Evolutionary conservation across 2,797 vertebrate species (phyloP).

Genomic region (Gastrophryne carolinensis): DNA sequence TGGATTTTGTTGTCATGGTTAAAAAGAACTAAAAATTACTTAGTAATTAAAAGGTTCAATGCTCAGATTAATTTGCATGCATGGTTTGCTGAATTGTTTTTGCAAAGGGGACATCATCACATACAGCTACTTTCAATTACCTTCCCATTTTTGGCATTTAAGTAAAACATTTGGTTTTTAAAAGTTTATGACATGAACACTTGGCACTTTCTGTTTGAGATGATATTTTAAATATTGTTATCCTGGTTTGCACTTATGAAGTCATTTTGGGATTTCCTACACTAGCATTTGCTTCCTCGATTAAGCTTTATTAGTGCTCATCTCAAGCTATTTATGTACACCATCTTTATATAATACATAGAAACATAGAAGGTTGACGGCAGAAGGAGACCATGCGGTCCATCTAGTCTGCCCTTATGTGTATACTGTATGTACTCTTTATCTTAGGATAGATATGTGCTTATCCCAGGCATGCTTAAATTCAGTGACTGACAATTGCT

Average conservation of each 20-base stretch:
- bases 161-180: neutral
- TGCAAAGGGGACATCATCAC: constrained; percentile 21
- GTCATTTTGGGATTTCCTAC: neutral
- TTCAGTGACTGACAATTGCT: too few species aligned
- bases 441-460: too few species aligned
- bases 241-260: neutral
- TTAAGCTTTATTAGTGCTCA: neutral
- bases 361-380: too few species aligned
- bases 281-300: neutral
- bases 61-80: constrained; percentile 42
- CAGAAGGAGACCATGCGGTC: too few species aligned
- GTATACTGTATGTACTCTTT: too few species aligned
- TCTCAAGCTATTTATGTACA: neutral
- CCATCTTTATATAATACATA: too few species aligned
- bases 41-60: constrained; percentile 43
- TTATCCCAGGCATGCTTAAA: too few species aligned
- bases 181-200: neutral
- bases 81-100: constrained; percentile 32
- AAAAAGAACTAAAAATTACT: constrained; percentile 30
- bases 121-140: constrained; percentile 28
- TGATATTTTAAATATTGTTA: neutral
- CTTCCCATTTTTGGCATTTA: constrained; percentile 26
- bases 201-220: neutral
- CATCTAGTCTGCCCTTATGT: too few species aligned
- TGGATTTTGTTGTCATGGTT: constrained; percentile 35